A percentile compares a stretch with the other conserved stretches of the same genome.
These are phyloP conservation scores for Oncorhynchus gorbuscha DNA, from an alignment of 2,113 vertebrate genomes.

Conservation along the genomic window DNA sequence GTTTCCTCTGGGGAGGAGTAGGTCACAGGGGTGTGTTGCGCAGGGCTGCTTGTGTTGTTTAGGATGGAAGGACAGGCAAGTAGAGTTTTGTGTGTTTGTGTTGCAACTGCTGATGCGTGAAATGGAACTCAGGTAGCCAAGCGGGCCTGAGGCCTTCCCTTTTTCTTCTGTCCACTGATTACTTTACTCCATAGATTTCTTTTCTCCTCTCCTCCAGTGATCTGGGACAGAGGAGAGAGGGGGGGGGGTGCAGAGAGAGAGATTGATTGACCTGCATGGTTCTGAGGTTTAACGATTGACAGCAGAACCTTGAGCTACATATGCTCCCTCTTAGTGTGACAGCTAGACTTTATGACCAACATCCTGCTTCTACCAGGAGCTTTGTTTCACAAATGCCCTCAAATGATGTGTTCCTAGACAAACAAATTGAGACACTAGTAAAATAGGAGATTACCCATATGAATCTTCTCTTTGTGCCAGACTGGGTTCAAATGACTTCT, in stretches of 20 bases:
- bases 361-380: neutral
- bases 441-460: slow-evolving; percentile 7
- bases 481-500: too few relatives aligned
- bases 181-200: slow-evolving; percentile 78
- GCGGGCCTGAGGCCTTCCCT: slow-evolving; percentile 66
- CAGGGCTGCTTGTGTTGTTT: slow-evolving; percentile 61
- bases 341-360: slow-evolving; percentile 19
- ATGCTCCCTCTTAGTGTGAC: slow-evolving; percentile 47
- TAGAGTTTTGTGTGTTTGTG: slow-evolving; percentile 69
- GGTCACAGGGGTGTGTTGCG: slow-evolving; percentile 52
- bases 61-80: slow-evolving; percentile 57
- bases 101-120: slow-evolving; percentile 74
- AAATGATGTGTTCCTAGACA: slow-evolving; percentile 29
- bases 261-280: slow-evolving; percentile 70
- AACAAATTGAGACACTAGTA: slow-evolving; percentile 26
- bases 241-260: slow-evolving; percentile 11
- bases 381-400: slow-evolving; percentile 47
- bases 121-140: slow-evolving; percentile 76
- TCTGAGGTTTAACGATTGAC: slow-evolving; percentile 65
- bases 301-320: slow-evolving; percentile 62
- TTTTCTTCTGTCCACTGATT: slow-evolving; percentile 76
- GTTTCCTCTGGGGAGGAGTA: slow-evolving; percentile 68
- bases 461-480: neutral
- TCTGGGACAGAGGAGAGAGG: slow-evolving; percentile 50
- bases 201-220: slow-evolving; percentile 65